Evolutionary conservation across 2,888 invertebrate genomes (phyloP).

Genomic region (Plemyria rubiginata): DNA sequence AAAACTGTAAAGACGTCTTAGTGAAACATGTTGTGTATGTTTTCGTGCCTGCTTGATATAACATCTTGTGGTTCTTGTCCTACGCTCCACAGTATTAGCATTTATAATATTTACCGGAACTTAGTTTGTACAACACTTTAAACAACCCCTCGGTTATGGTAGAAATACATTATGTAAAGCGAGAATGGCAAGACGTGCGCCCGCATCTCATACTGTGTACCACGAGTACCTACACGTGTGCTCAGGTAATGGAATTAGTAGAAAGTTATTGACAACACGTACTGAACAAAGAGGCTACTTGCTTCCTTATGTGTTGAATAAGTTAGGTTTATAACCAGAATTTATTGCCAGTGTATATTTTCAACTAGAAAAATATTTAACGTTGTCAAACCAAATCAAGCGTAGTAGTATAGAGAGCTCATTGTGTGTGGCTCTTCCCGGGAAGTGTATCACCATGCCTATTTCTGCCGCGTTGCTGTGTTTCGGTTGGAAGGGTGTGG

Average conservation of each 20-base stretch:
- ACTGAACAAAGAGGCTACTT: conserved; percentile 19
- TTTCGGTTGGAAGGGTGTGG: too few species aligned
- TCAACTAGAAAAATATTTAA: too few species aligned
- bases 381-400: too few species aligned
- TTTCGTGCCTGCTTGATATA: not conserved
- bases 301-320: conserved; percentile 23
- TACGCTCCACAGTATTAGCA: conserved; percentile 1
- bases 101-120: conserved; percentile 4
- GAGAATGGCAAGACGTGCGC: conserved; percentile 42
- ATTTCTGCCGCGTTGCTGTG: not conserved
- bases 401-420: too few species aligned
- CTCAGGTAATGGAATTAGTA: conserved; percentile 38
- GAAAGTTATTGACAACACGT: conserved; percentile 46
- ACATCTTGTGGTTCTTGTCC: not conserved
- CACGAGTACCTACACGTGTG: conserved; percentile 17
- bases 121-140: conserved; percentile 21
- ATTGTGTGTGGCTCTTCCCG: too few species aligned
- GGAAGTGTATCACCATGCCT: too few species aligned
- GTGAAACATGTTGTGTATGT: not conserved
- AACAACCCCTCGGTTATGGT: conserved; percentile 24
- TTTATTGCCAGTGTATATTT: too few species aligned
- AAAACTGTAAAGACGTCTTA: not conserved
- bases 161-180: conserved; percentile 46
- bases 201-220: conserved; percentile 40
- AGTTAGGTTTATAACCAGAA: not conserved